A percentile compares a stretch with the other conserved stretches of the same genome.
These are phyloP conservation scores for Chydorus sphaericus DNA, from an alignment of 2,888 invertebrate genomes.

Conservation along the genomic window DNA sequence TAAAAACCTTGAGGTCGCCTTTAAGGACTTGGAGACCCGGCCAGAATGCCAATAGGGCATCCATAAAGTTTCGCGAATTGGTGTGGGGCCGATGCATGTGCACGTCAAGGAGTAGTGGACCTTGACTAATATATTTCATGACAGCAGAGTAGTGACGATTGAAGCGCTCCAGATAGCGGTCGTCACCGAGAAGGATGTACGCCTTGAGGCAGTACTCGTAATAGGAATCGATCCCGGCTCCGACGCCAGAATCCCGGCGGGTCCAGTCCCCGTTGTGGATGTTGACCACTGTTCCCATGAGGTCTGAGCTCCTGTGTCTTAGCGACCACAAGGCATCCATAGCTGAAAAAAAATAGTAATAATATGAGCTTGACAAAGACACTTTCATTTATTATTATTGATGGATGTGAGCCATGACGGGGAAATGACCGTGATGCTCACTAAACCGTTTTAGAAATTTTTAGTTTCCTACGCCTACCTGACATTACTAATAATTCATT, in stretches of 20 bases:
- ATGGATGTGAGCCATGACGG: background rate
- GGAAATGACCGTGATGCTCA: background rate
- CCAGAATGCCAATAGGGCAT: constrained; percentile 94
- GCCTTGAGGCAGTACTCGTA: constrained; percentile 97
- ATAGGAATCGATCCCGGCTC: constrained; percentile 98
- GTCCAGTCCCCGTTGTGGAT: constrained; percentile 98
- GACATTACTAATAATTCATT: too few species aligned
- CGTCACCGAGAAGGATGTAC: constrained; percentile 81
- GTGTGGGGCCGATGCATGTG: constrained; percentile 88
- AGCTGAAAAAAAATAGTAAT: constrained; percentile 33
- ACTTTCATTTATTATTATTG: background rate
- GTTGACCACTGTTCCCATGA: constrained; percentile 94
- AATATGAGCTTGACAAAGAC: constrained; percentile 10
- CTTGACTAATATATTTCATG: constrained; percentile 93
- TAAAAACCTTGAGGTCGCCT: constrained; percentile 61
- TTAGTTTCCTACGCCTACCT: too few species aligned
- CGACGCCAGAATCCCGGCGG: constrained; percentile 87
- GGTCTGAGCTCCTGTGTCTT: constrained; percentile 73
- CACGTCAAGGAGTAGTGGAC: constrained; percentile 88
- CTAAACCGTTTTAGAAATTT: too few species aligned
- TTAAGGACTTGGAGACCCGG: constrained; percentile 78
- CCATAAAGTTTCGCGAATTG: constrained; percentile 92
- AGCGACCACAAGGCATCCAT: constrained; percentile 96
- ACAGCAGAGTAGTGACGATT: constrained; percentile 89
- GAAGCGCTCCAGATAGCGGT: constrained; percentile 82